Evolutionary conservation across 2,113 vertebrate genomes (phyloP).

Genomic region (Dicentrarchus labrax): DNA sequence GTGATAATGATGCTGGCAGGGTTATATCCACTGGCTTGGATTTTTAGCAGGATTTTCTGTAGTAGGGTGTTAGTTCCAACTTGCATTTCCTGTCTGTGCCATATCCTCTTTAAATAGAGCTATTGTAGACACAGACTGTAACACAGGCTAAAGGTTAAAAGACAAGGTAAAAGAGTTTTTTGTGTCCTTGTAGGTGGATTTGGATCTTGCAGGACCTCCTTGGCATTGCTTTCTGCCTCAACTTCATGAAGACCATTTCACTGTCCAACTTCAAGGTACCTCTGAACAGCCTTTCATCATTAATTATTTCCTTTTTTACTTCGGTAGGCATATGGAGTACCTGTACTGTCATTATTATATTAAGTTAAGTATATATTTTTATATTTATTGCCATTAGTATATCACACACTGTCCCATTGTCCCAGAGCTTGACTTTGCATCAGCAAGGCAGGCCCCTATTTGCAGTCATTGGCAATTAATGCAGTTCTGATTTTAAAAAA

Average conservation of each 20-base stretch:
- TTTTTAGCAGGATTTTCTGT: not conserved
- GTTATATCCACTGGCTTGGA: too few species aligned
- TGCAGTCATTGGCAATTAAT: not conserved
- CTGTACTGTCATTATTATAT: not conserved
- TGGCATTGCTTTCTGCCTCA: slow-evolving; percentile 95
- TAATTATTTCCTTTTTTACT: not conserved
- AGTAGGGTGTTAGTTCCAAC: too few species aligned
- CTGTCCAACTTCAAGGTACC: slow-evolving; percentile 96
- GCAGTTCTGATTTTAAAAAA: not conserved
- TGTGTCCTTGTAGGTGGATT: slow-evolving; percentile 90
- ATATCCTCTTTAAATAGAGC: not conserved
- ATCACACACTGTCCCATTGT: not conserved
- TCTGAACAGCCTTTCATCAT: not conserved
- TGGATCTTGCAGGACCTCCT: slow-evolving; percentile 97
- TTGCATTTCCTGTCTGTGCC: too few species aligned
- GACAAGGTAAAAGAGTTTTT: not conserved
- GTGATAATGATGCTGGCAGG: not conserved
- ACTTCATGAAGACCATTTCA: slow-evolving; percentile 95
- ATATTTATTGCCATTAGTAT: not conserved
- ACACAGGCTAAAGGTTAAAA: not conserved
- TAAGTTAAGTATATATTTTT: not conserved
- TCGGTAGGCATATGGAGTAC: not conserved
- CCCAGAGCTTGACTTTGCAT: not conserved
- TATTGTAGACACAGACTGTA: not conserved
- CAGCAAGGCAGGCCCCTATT: not conserved